A percentile compares a stretch with the other conserved stretches of the same genome.
These are phyloP conservation scores for Leucosticte australis DNA, from an alignment of 2,113 vertebrate genomes.

Conservation along the genomic window DNA sequence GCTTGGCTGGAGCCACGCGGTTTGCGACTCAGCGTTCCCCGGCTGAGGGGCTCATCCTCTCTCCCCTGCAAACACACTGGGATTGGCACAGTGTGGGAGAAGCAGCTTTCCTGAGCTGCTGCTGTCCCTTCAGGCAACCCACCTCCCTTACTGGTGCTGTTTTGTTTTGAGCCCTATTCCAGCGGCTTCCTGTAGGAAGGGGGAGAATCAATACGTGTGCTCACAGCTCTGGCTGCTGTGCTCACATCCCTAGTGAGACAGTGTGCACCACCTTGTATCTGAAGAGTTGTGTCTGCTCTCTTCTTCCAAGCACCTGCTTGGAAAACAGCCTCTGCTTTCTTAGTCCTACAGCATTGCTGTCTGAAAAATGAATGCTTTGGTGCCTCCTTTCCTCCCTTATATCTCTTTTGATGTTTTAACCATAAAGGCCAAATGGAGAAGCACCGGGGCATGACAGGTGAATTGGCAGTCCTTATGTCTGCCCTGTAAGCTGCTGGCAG, in stretches of 20 bases:
- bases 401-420: neutral
- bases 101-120: neutral
- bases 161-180: neutral
- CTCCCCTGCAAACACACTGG: neutral
- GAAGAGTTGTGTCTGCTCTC: neutral
- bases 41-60: accelerated
- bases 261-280: neutral
- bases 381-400: neutral
- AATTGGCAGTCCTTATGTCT: neutral
- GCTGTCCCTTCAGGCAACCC: neutral
- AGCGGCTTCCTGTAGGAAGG: accelerated
- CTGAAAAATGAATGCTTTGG: neutral
- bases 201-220: neutral
- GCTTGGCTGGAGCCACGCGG: neutral
- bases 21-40: neutral
- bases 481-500: neutral
- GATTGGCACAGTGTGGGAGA: neutral
- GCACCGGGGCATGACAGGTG: neutral
- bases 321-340: neutral
- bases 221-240: neutral
- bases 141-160: accelerated
- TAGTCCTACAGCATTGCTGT: neutral
- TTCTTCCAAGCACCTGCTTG: neutral
- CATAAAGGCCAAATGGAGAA: neutral
- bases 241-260: neutral